Conservation (phyloP, 1,140 invertebrate species). For the Trichomalopsis sarcophagae region DNA sequence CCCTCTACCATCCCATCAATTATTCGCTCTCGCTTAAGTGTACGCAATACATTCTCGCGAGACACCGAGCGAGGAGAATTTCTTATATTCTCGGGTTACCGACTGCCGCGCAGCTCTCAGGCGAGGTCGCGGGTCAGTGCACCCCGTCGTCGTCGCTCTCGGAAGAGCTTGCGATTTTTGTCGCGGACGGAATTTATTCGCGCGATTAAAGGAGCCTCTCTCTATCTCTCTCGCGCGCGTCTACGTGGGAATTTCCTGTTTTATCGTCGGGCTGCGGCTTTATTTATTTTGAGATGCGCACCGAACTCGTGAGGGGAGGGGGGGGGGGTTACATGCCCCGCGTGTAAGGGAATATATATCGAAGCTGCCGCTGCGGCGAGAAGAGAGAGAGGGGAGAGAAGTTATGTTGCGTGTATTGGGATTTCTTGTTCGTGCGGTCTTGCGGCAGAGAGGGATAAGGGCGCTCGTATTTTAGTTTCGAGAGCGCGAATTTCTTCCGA, state of each 20-base stretch:
- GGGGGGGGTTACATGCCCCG: neutral
- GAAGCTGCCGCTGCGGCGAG: no score
- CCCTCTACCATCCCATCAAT: no score
- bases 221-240: no score
- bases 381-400: neutral
- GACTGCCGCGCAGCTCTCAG: neutral
- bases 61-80: neutral
- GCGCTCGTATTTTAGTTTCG: neutral
- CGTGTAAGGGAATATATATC: no score
- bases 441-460: neutral
- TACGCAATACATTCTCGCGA: neutral
- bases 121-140: constrained; percentile 20
- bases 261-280: neutral
- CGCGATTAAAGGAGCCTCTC: neutral
- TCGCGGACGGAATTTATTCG: neutral
- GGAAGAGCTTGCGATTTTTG: neutral
- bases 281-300: neutral
- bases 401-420: neutral
- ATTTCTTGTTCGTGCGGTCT: neutral
- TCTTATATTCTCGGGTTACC: constrained; percentile 21
- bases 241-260: neutral
- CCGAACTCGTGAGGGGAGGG: no score
- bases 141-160: neutral
- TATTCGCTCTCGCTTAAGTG: no score
- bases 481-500: no score